Evolutionary conservation across 92 coral and sea anemone species (phyloP), one percentile per base, ranked within the genome.

Genomic region (Siderastrea siderea): DNA sequence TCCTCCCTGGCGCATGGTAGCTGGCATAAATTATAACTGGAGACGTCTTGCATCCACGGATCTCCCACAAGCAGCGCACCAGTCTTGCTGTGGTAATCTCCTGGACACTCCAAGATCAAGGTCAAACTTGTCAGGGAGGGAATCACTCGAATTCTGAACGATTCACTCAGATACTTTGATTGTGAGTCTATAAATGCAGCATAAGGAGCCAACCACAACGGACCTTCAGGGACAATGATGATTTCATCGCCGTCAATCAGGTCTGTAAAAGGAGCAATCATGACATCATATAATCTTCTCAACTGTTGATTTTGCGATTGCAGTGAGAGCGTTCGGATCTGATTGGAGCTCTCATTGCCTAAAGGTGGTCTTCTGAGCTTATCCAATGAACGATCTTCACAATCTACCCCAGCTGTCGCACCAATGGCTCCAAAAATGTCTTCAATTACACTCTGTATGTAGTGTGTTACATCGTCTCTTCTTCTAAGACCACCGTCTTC

Each of bases 1-100:
- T 26, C 38, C 38, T 26, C 38, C 38, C 38, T 26, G 38, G 38
- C 38, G 38, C 38, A 26, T 26, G 38, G 38, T 26, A 65, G 69
- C 38, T 65, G 69, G 8, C 1, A 2, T 19, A 65, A 46, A 1
- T 10, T 8, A 19, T 10, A 2, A 46, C 38, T 4, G 7, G n/a
- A 43, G n/a, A 65, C 69, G n/a, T 65, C 69, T 26, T 65, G 69
- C 69, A 65, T 11, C 69, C 69, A 65, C 16, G 69, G 69, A 65
- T 65, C 69, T 65, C 69, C 69, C 8, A 65, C 69, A 65, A 65
- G 4, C 10, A 65, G 69, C 7, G 69, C 69, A 4, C 12, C 69
- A 46, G 10, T 4, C 38, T 65, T 65, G 47, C 69, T 17, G 69
- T 65, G 69, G 69, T 65, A 13, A 26, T 65, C 69, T 10, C 44